A percentile compares a stretch with the other conserved stretches of the same genome.
Conservation (phyloP, 2,888 invertebrate species). For the Baccha elongata region DNA sequence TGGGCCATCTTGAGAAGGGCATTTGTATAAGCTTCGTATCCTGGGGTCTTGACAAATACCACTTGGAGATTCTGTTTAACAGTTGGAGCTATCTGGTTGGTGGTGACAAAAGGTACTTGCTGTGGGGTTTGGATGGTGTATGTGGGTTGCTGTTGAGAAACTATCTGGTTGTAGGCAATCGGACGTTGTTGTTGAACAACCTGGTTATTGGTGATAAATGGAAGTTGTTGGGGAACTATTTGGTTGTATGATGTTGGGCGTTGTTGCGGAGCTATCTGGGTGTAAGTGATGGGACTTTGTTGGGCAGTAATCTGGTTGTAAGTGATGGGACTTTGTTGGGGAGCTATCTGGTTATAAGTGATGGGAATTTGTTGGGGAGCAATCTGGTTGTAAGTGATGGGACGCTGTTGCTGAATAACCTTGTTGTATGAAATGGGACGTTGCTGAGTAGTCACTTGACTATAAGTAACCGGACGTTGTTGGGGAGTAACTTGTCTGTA, state of each 20-base stretch:
- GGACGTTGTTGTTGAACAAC: neutral
- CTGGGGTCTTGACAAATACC: conserved; percentile 70
- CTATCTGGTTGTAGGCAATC: neutral
- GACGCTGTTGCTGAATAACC: neutral
- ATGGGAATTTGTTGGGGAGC: neutral
- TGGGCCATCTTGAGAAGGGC: conserved; percentile 51
- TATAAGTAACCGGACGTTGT: neutral
- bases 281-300: neutral
- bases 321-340: neutral
- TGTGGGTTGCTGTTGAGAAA: neutral
- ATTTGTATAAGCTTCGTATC: conserved; percentile 58
- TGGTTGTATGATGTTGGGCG: neutral
- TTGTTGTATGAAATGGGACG: neutral
- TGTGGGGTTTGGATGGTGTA: neutral
- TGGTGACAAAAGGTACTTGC: neutral
- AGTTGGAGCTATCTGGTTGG: neutral
- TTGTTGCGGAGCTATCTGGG: neutral
- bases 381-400: neutral
- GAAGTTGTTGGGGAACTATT: conserved; percentile 8
- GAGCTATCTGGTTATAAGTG: neutral
- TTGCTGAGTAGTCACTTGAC: neutral
- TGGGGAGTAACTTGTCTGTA: neutral
- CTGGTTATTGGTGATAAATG: neutral
- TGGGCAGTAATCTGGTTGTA: neutral
- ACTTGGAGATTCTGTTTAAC: conserved; percentile 65